Evolutionary conservation across 2,888 invertebrate genomes (phyloP), one percentile per base, ranked within the genome.

Genomic region (Hydrotaea diabolus): DNA sequence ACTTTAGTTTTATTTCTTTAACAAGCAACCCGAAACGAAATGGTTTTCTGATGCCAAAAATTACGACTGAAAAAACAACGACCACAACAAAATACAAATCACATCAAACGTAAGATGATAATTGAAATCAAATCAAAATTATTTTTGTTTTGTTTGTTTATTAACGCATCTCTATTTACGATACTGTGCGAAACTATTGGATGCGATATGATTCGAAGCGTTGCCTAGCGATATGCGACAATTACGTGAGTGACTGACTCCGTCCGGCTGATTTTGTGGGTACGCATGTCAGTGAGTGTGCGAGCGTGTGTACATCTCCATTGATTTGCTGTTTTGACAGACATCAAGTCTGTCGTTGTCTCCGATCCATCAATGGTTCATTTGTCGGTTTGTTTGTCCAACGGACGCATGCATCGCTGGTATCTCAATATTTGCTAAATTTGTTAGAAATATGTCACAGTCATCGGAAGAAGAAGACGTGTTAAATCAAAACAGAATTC

Each of bases 351-450:
- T 62, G 62, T 62, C 36, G 26, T 7, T 15, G 62, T 1, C 31
- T 31, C 31, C 62, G 17, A 62, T 62, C 49, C n/a, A n/a, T 13
- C n/a, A 49, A 15, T 49, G n/a, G n/a, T 49, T 43, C 2, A n/a
- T 13, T 49, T 19, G 7, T 55, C 13, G 2, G 43, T 39, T 43
- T 19, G 17, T 31, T 39, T 59, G 57, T 23, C 23, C 26, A 36
- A 53, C 53, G 53, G n/a, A n/a, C n/a, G n/a, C n/a, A n/a, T n/a
- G n/a, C 53, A n/a, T 66, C 19, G 39, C 2, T 31, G 31, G 39
- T 17, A n/a, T 57, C 31, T 55, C 49, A 36, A 49, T 49, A 59
- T 72, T 78, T 84, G 78, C 69, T 78, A 73, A 84, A 84, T 81
- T 76, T 81, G 64, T 64, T 73, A 23, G 39, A 43, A 57, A 57